Conservation (phyloP, 2,888 invertebrate genomes). For the Drosophila pseudotalamancana region DNA sequence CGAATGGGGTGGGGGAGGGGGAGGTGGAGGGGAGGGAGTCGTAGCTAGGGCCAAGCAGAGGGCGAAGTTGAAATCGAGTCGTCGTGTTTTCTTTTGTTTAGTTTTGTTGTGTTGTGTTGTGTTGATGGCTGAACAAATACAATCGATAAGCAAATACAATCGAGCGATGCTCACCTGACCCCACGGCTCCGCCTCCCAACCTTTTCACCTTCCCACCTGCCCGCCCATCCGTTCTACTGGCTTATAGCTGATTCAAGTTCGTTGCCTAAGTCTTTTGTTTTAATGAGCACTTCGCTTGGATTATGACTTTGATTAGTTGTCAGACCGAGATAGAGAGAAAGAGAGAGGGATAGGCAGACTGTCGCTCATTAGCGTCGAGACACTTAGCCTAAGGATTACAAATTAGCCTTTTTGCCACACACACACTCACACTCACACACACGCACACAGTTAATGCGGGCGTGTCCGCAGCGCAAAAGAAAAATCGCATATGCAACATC, state of each 20-base stretch:
- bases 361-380: slow-evolving; percentile 74
- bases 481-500: slow-evolving; percentile 73
- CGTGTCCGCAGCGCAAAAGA: slow-evolving; percentile 66
- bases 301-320: slow-evolving; percentile 75
- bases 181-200: neutral
- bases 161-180: slow-evolving; percentile 11
- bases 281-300: slow-evolving; percentile 74
- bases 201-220: no score
- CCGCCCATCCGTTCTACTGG: neutral
- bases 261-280: slow-evolving; percentile 82
- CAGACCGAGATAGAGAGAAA: slow-evolving; percentile 3
- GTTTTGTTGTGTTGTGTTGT: slow-evolving; percentile 22
- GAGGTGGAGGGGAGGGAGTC: neutral
- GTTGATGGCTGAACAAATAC: slow-evolving; percentile 64
- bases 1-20: neutral
- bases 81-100: slow-evolving; percentile 52
- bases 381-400: slow-evolving; percentile 80
- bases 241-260: slow-evolving; percentile 47
- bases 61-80: slow-evolving; percentile 54
- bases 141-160: slow-evolving; percentile 75
- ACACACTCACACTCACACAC: slow-evolving; percentile 3
- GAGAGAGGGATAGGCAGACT: slow-evolving; percentile 3
- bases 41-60: slow-evolving; percentile 29
- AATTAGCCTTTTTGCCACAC: slow-evolving; percentile 71
- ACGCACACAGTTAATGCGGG: slow-evolving; percentile 54